Percentiles rank a stretch among this genome's conserved stretches.
Evolutionary conservation across 2,888 invertebrate species (phyloP).

Genomic region (Drosophila paracracens): DNA sequence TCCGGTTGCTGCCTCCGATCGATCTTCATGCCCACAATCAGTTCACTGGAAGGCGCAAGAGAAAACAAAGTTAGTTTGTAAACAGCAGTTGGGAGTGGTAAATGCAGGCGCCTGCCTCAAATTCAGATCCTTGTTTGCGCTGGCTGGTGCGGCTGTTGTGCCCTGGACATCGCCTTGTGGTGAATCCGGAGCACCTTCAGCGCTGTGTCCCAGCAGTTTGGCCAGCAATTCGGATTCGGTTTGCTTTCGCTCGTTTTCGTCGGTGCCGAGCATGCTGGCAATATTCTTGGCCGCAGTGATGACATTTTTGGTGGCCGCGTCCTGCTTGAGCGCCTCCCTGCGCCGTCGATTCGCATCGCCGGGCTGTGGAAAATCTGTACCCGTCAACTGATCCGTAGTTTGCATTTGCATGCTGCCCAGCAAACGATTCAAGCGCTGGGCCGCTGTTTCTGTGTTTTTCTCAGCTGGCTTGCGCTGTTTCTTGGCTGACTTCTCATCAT

Average conservation of each 20-base stretch:
- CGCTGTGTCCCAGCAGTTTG: conserved; percentile 87
- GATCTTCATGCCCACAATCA: conserved; percentile 92
- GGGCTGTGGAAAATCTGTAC: conserved; percentile 75
- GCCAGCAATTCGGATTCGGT: conserved; percentile 91
- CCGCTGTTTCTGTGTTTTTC: conserved; percentile 73
- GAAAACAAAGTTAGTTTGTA: background rate
- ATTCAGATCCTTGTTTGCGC: conserved; percentile 66
- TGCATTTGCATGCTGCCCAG: conserved; percentile 83
- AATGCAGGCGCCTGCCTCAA: conserved; percentile 64
- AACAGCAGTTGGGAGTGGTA: rapidly evolving
- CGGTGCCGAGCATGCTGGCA: conserved; percentile 89
- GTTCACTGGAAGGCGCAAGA: conserved; percentile 86
- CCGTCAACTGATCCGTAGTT: conserved; percentile 66
- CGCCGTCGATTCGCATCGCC: conserved; percentile 73
- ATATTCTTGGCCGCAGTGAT: conserved; percentile 89
- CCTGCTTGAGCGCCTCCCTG: conserved; percentile 62
- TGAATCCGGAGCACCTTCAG: conserved; percentile 17
- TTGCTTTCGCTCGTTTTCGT: conserved; percentile 87
- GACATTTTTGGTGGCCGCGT: conserved; percentile 70
- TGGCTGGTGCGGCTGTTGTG: background rate
- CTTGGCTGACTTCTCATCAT: conserved; percentile 74
- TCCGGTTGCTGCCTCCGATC: conserved; percentile 85
- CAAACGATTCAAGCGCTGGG: conserved; percentile 81
- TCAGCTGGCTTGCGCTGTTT: conserved; percentile 46
- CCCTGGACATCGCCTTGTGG: conserved; percentile 2